These are phyloP conservation scores for Drosophila flavopinicola DNA, from an alignment of 2,888 invertebrate species.

Conservation along the genomic window DNA sequence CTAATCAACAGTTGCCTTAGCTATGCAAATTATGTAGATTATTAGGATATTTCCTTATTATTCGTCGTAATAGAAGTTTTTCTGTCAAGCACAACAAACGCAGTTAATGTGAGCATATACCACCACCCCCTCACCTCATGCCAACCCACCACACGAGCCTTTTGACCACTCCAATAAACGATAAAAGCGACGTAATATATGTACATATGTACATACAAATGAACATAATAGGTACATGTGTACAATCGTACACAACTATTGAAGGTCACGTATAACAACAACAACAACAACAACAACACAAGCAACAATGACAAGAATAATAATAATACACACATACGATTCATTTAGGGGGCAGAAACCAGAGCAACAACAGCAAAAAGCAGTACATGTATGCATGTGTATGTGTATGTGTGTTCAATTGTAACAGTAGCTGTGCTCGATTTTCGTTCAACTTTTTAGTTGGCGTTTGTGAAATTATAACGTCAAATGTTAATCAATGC, in stretches of 20 bases:
- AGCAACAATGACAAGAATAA: conserved; percentile 46
- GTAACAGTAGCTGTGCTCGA: conserved; percentile 46
- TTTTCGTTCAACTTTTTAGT: conserved; percentile 61
- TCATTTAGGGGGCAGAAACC: conserved; percentile 38
- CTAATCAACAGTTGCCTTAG: conserved; percentile 9
- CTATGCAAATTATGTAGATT: conserved; percentile 29
- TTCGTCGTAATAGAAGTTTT: conserved; percentile 20
- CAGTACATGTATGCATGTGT: background rate
- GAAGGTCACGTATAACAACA: conserved; percentile 71
- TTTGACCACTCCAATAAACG: conserved; percentile 53
- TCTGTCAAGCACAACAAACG: conserved; percentile 16
- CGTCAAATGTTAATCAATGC: conserved; percentile 81
- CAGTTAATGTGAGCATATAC: conserved; percentile 4
- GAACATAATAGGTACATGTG: conserved; percentile 56
- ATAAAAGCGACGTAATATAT: conserved; percentile 56
- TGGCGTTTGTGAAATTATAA: conserved; percentile 76
- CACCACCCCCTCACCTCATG: background rate
- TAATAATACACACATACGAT: conserved; percentile 53
- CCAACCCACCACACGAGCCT: conserved; percentile 1
- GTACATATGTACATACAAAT: conserved; percentile 25
- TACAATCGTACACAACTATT: conserved; percentile 60
- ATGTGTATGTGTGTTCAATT: conserved; percentile 2
- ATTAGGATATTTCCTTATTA: conserved; percentile 8
- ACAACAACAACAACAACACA: conserved; percentile 14
- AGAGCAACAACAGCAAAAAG: conserved; percentile 24